Evolutionary conservation across 2,797 vertebrate genomes (phyloP).

Genomic region (Hoplostethus atlanticus): DNA sequence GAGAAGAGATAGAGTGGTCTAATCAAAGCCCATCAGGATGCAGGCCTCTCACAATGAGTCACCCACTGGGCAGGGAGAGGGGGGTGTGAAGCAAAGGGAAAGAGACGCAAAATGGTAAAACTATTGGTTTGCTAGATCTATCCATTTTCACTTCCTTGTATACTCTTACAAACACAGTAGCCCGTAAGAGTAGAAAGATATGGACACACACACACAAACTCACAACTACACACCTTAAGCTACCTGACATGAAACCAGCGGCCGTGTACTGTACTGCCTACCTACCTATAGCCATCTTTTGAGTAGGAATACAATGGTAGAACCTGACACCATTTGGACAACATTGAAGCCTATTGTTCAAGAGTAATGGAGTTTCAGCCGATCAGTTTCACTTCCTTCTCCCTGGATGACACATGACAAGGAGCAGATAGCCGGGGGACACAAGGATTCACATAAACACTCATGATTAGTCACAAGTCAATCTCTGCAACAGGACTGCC

Average conservation of each 20-base stretch:
- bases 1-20: constrained; percentile 25
- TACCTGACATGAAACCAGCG: constrained; percentile 32
- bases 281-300: constrained; percentile 49
- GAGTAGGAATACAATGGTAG: constrained; percentile 49
- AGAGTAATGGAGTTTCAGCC: constrained; percentile 20
- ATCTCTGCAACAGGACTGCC: neutral
- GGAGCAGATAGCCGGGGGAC: neutral
- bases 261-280: constrained; percentile 28
- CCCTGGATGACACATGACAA: constrained; percentile 12
- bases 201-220: constrained; percentile 6
- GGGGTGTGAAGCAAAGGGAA: constrained; percentile 46
- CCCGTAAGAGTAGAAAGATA: neutral
- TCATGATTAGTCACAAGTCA: neutral
- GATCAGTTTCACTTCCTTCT: constrained; percentile 50
- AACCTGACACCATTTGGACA: constrained; percentile 53
- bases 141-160: constrained; percentile 32
- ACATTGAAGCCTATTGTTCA: constrained; percentile 34
- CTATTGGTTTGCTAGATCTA: constrained; percentile 21
- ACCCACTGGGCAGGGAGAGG: constrained; percentile 46
- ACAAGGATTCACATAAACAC: neutral
- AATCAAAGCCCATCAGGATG: constrained; percentile 50
- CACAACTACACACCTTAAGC: constrained; percentile 28
- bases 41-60: constrained; percentile 49
- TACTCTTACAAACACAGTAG: constrained; percentile 24
- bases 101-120: constrained; percentile 26